Percentiles rank a stretch among this genome's conserved stretches.
These are phyloP conservation scores for Sarcophilus harrisii DNA, from an alignment of 2,797 vertebrate genomes.

Conservation along the genomic window DNA sequence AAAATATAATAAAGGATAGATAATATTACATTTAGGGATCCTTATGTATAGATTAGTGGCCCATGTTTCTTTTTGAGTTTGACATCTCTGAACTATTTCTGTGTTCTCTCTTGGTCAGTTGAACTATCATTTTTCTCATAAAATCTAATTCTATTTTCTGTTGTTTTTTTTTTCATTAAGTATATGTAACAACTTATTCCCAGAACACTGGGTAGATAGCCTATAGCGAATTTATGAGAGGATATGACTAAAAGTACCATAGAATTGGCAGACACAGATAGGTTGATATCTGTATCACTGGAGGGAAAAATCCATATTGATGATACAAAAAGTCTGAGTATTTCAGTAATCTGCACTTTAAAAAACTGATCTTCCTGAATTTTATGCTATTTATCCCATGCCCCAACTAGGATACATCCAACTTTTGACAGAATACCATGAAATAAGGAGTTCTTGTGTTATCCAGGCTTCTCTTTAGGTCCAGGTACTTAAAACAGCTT, in stretches of 20 bases:
- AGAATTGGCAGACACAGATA: neutral
- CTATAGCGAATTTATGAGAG: neutral
- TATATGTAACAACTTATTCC: too few relatives aligned
- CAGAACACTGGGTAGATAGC: neutral
- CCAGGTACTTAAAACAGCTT: conserved; percentile 30
- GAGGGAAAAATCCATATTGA: neutral
- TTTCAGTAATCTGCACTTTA: neutral
- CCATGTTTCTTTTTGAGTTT: too few relatives aligned
- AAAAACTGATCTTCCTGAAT: neutral
- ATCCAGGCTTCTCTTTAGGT: conserved; percentile 1
- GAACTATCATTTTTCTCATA: too few relatives aligned
- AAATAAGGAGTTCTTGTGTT: neutral
- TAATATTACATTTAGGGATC: too few relatives aligned
- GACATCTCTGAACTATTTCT: too few relatives aligned
- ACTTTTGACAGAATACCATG: neutral
- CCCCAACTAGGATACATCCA: neutral
- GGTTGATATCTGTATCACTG: neutral
- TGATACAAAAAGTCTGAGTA: neutral
- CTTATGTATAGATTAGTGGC: too few relatives aligned
- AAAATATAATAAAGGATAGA: too few relatives aligned
- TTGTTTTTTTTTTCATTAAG: too few relatives aligned
- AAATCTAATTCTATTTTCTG: too few relatives aligned
- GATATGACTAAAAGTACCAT: neutral
- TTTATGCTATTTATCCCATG: neutral
- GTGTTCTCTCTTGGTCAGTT: too few relatives aligned